Evolutionary conservation across 2,113 vertebrate genomes (phyloP).

Genomic region (Puntigrus tetrazona): DNA sequence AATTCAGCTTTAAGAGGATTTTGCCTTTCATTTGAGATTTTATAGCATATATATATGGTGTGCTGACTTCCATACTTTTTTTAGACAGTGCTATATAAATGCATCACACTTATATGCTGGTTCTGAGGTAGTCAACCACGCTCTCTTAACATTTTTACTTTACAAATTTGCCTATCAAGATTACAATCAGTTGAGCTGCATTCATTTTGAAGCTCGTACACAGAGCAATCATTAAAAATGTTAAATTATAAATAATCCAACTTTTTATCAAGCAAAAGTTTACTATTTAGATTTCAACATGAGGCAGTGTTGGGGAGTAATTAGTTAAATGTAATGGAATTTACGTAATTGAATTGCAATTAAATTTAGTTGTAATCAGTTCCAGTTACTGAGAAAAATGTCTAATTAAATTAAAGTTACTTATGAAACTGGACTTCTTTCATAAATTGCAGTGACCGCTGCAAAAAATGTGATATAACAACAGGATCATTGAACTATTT

Average conservation of each 20-base stretch:
- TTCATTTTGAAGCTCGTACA: not conserved
- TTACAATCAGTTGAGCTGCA: not conserved
- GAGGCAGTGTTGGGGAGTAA: too few relatives aligned
- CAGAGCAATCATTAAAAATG: not conserved
- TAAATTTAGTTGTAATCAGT: too few relatives aligned
- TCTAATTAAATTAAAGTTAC: too few relatives aligned
- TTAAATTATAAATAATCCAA: not conserved
- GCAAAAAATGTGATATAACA: too few relatives aligned
- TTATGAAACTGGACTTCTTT: too few relatives aligned
- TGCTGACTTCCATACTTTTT: not conserved
- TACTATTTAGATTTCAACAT: not conserved
- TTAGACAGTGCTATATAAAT: not conserved
- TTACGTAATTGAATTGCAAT: too few relatives aligned
- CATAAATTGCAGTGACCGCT: too few relatives aligned
- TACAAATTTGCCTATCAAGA: not conserved
- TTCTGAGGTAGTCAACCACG: not conserved
- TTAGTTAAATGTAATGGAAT: too few relatives aligned
- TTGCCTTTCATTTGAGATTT: not conserved
- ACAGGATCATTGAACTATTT: too few relatives aligned
- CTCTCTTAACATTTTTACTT: not conserved
- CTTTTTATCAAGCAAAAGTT: not conserved
- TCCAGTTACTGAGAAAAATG: too few relatives aligned
- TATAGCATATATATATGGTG: not conserved
- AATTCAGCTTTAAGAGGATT: constrained; percentile 15
- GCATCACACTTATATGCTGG: not conserved